Percentiles rank a stretch among this genome's conserved stretches.
Conservation (phyloP, 2,113 vertebrate genomes). For the Mesitornis unicolor region DNA sequence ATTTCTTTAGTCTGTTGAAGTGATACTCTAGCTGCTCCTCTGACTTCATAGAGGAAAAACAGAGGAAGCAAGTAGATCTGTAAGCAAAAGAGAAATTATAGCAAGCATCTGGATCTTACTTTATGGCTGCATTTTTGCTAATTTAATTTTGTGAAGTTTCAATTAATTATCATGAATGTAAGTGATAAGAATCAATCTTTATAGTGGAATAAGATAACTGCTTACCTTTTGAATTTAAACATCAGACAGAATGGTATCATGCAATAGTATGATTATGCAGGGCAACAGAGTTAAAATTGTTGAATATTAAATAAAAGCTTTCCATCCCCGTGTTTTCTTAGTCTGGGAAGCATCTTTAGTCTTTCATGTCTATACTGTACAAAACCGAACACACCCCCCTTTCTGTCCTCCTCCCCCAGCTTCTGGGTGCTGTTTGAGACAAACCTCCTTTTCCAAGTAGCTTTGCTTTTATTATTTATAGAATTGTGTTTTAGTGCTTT, state of each 20-base stretch:
- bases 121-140: not conserved
- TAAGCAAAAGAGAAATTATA: not conserved
- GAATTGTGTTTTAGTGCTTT: not conserved
- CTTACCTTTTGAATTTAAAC: not conserved
- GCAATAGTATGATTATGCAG: not conserved
- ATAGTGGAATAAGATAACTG: not conserved
- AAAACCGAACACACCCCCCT: not conserved
- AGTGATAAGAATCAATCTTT: not conserved
- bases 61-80: not conserved
- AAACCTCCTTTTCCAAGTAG: not conserved
- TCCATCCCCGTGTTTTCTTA: not conserved
- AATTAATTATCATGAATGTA: not conserved
- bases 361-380: not conserved
- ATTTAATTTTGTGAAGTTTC: not conserved
- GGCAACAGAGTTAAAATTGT: not conserved
- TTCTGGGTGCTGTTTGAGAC: not conserved
- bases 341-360: not conserved
- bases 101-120: not conserved
- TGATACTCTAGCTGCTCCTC: not conserved
- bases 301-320: not conserved
- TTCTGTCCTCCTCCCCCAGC: rapidly evolving
- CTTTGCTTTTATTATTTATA: not conserved
- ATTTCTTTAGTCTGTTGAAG: not conserved
- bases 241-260: not conserved
- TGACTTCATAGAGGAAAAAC: not conserved